Evolutionary conservation across 1,140 invertebrate species (phyloP).

Genomic region (Papilio polyxenes): DNA sequence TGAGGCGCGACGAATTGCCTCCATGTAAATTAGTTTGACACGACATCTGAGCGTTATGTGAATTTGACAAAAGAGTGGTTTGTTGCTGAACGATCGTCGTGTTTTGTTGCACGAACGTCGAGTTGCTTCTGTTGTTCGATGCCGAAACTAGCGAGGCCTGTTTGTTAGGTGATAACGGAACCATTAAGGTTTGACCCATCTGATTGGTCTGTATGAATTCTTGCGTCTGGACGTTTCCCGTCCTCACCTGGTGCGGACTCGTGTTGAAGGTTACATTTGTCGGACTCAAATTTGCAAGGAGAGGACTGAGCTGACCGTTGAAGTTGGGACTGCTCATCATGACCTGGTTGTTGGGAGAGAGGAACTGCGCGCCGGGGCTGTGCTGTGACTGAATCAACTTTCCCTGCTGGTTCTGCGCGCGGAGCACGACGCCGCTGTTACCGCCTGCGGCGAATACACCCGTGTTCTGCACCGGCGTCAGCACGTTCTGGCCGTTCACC

Average conservation of each 20-base stretch:
- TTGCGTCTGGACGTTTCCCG: constrained; percentile 82
- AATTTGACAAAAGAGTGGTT: constrained; percentile 86
- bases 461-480: constrained; percentile 87
- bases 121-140: constrained; percentile 84
- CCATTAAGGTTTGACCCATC: constrained; percentile 89
- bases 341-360: constrained; percentile 88
- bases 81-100: constrained; percentile 85
- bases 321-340: constrained; percentile 87
- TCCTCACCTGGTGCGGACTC: constrained; percentile 80
- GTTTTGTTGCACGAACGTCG: constrained; percentile 87
- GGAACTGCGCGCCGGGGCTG: constrained; percentile 85
- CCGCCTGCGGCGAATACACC: constrained; percentile 86
- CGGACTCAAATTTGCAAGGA: constrained; percentile 87
- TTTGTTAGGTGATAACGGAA: constrained; percentile 84
- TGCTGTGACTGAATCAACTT: constrained; percentile 87
- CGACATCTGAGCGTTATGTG: constrained; percentile 79
- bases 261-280: constrained; percentile 85
- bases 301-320: constrained; percentile 89
- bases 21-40: constrained; percentile 60
- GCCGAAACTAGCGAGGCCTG: constrained; percentile 82
- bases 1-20: constrained; percentile 70
- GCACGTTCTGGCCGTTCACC: constrained; percentile 88
- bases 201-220: constrained; percentile 86
- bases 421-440: constrained; percentile 87
- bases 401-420: constrained; percentile 86